Evolutionary conservation across 2,113 vertebrate species (phyloP), one percentile per base, ranked within the genome.

Genomic region (Trogon melanurus): DNA sequence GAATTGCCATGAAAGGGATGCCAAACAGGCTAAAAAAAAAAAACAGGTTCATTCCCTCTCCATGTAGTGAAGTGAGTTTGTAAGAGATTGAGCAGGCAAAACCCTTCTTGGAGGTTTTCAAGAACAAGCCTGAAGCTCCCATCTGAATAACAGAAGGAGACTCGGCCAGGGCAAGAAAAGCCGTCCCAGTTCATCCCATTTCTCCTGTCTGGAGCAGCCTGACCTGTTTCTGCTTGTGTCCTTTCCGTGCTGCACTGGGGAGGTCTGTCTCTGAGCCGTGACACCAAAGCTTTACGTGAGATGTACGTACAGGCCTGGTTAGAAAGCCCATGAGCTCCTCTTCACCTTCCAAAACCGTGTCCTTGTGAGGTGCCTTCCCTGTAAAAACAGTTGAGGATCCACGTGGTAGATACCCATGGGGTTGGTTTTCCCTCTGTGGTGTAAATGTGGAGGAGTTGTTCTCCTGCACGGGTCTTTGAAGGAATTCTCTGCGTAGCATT

Each of bases 371-470:
- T 62, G 17, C 57, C 36, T 58, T 57, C 56, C 27, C 19, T 50
- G 6, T 65, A n/a, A 16, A 45, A 38, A 20, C 0, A 1, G 23
- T 32, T 41, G 47, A 72, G 53, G 32, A 26, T 58, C 32, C 19
- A 23, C 2, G 1, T 41, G 36, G 64, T 58, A 4, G 47, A 56
- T 50, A 16, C 32, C 10, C 5, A 4, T 0, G 0, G 25, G 29
- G 20, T 62, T 89, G 41, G 41, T 50, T 54, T 71, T 22, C 44
- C 17, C 62, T 70, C 7, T 36, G 2, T 29, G 19, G 47, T 65
- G 36, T 18, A 36, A n/a, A 34, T 16, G 14, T 9, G 6, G 1
- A 8, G 25, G 25, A 15, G 7, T 2, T 34, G 20, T 11, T 50
- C 1, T 76, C 60, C 60, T 56, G 38, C 62, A 81, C 26, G 15